Evolutionary conservation across 2,888 invertebrate species (phyloP).

Genomic region (Microplitis deprimator): DNA sequence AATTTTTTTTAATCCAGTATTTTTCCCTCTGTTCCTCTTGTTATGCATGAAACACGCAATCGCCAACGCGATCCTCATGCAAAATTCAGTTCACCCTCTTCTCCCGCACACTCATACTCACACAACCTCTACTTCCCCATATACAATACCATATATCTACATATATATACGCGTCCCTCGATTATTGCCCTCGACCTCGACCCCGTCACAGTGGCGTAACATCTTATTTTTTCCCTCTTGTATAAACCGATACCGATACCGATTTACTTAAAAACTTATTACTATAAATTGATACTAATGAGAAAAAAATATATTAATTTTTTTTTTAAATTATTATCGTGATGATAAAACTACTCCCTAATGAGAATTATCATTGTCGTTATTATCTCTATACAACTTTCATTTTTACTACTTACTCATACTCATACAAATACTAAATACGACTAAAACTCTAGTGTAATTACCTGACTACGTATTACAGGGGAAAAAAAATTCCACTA

Average conservation of each 20-base stretch:
- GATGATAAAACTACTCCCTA: conserved; percentile 11
- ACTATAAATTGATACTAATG: neutral
- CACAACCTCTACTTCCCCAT: conserved; percentile 35
- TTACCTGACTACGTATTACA: neutral
- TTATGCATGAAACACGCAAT: conserved; percentile 1
- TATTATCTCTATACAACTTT: conserved; percentile 11
- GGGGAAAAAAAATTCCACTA: neutral
- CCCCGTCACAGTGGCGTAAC: conserved; percentile 49
- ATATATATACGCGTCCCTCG: conserved; percentile 44
- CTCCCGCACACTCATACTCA: neutral
- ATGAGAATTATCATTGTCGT: conserved; percentile 10
- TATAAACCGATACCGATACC: neutral
- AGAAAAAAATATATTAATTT: neutral
- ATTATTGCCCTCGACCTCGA: conserved; percentile 54
- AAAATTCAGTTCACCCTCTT: conserved; percentile 42
- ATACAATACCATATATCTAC: neutral
- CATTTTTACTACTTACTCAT: conserved; percentile 17
- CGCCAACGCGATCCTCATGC: conserved; percentile 33
- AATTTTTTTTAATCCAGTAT: neutral
- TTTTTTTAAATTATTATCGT: neutral
- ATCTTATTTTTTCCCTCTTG: conserved; percentile 16
- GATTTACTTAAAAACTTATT: neutral
- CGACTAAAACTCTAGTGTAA: neutral
- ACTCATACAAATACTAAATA: neutral
- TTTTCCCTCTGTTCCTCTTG: neutral